Evolutionary conservation across 2,797 vertebrate genomes (phyloP).

Genomic region (Urophycis tenuis): DNA sequence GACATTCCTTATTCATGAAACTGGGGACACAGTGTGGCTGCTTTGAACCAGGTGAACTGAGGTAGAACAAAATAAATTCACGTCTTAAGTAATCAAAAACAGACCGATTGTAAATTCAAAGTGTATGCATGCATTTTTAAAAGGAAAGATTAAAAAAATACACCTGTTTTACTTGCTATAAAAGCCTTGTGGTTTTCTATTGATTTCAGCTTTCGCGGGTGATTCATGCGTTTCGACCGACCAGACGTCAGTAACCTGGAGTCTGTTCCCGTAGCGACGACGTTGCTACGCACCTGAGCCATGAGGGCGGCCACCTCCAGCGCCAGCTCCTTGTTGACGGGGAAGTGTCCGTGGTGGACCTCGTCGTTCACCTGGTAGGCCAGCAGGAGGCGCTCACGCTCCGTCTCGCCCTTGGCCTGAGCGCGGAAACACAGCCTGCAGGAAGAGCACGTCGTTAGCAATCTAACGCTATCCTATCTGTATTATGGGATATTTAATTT

Average conservation of each 20-base stretch:
- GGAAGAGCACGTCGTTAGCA: constrained; percentile 28
- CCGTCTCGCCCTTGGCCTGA: constrained; percentile 88
- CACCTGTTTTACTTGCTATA: background rate
- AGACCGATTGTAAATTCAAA: background rate
- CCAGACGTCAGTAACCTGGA: background rate
- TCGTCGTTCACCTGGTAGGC: constrained; percentile 87
- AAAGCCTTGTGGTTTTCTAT: background rate
- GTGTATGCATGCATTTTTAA: background rate
- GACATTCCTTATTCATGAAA: no score
- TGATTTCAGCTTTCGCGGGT: background rate
- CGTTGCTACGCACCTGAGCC: constrained; percentile 77
- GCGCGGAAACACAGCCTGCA: constrained; percentile 82
- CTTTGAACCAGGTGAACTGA: background rate
- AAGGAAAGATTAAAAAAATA: background rate
- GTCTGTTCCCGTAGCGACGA: background rate
- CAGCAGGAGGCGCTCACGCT: constrained; percentile 87
- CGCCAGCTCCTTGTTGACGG: constrained; percentile 90
- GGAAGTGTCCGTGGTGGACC: constrained; percentile 85
- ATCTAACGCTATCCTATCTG: no score
- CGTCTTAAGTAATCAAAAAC: no score
- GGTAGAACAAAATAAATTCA: no score
- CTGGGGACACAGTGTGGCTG: no score
- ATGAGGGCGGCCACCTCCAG: constrained; percentile 91
- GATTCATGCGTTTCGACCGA: background rate
- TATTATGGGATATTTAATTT: no score